These are phyloP conservation scores for Hycleus cichorii DNA, from an alignment of 1,140 invertebrate genomes.

Conservation along the genomic window DNA sequence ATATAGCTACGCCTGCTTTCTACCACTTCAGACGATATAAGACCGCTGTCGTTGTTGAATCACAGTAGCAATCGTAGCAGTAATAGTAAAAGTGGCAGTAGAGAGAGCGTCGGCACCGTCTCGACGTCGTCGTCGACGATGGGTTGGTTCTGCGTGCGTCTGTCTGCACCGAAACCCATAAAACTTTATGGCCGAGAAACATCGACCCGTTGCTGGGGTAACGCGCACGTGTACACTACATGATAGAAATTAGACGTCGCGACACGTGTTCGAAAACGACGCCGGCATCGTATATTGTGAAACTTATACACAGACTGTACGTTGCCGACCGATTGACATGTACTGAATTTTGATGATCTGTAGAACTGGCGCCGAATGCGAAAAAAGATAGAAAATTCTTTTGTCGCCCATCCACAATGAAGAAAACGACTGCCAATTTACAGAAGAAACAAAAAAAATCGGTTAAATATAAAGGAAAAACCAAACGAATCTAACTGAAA, in stretches of 20 bases:
- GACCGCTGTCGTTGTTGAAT: conserved; percentile 24
- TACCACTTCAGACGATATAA: conserved; percentile 29
- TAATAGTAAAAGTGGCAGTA: neutral
- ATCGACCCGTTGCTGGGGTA: conserved; percentile 41
- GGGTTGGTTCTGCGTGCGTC: conserved; percentile 29
- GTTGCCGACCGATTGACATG: conserved; percentile 25
- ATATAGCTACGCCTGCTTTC: conserved; percentile 30
- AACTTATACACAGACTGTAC: conserved; percentile 18
- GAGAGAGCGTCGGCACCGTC: conserved; percentile 1
- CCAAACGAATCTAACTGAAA: too few relatives aligned
- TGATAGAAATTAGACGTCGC: conserved; percentile 15
- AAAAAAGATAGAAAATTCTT: neutral
- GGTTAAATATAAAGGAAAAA: too few relatives aligned
- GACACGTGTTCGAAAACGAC: conserved; percentile 31
- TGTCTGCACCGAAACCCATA: conserved; percentile 37
- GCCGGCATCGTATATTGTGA: neutral
- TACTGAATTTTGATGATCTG: conserved; percentile 32
- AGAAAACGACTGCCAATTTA: too few relatives aligned
- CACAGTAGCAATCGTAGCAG: conserved; percentile 21
- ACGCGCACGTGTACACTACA: conserved; percentile 37
- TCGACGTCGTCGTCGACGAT: conserved; percentile 20
- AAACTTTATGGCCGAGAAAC: conserved; percentile 42
- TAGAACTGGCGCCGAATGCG: neutral
- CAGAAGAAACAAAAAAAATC: too few relatives aligned
- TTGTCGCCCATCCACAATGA: too few relatives aligned